Evolutionary conservation across 2,888 invertebrate genomes (phyloP), one percentile per base, ranked within the genome.

Genomic region (Eupeodes latifasciatus): DNA sequence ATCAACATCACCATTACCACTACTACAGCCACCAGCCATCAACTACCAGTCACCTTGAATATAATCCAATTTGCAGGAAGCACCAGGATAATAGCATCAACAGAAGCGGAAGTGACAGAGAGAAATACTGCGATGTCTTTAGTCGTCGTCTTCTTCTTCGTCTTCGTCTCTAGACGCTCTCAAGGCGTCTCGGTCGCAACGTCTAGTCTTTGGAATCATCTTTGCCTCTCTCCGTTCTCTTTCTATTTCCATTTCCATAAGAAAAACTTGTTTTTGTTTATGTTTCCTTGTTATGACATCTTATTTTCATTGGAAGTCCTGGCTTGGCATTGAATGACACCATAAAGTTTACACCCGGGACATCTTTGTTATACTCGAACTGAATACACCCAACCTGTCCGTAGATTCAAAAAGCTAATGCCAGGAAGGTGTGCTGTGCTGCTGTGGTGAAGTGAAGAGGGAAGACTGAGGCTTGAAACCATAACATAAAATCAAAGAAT

Each of bases 271-370:
- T 55, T 69, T 62, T 62, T 88, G 85, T 81, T 88, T 88, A 85
- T 84, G 84, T 78, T 88, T 88, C 85, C 87, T 78, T 88, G 87
- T 85, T 88, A 85, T 88, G 87, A 88, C 87, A 84, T 85, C 85
- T 88, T 84, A 88, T 88, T 88, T 88, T 83, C 75, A 71, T 49
- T 71, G n/a, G 44, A 71, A 36, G 66, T 75, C 57, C 64, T 80
- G 79, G 67, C 62, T 75, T 57, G 84, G 79, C 78, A 80, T 79
- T 66, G 75, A 57, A 62, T 34, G 67, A 81, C 59, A 81, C 81
- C 49, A 71, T 74, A 85, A 81, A 71, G 47, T 76, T 81, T 67
- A 51, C 69, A 75, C 75, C 49, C 34, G 66, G 67, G 71, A 83
- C 57, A 66, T 69, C 83, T 74, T 79, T 19, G 67, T 67, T 69